Evolutionary conservation across 2,113 vertebrate genomes (phyloP), one percentile per base, ranked within the genome.

Genomic region (Sinocyclocheilus rhinocerous): DNA sequence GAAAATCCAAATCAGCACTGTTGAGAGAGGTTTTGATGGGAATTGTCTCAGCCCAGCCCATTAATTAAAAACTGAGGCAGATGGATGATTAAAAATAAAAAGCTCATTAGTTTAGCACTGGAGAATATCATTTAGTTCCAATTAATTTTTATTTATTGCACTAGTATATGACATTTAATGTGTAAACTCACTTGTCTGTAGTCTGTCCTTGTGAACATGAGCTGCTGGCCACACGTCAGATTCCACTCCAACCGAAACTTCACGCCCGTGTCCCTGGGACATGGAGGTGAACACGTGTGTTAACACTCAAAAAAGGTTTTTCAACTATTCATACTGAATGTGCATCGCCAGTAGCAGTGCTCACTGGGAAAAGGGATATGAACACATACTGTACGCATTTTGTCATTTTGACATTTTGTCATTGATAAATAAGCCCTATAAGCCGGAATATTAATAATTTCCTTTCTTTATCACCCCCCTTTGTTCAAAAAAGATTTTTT

Each of bases 401-500:
- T 70, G 63, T 82, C 45, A 70, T 67, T 82, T 52, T 81, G 78
- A 81, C 57, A 36, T 79, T 61, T 73, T 89, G 88, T 70, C 82
- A 77, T 84, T 89, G 81, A 67, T 89, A 69, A 63, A 86, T 81
- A 81, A 76, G 67, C 36, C 18, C 59, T 63, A 63, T 50, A 50
- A 81, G 57, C 45, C 18, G 26, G 75, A 76, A 76, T 52, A 81
- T 81, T 26, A 81, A 77, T 81, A 6, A 73, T 76, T 81, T 59
- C 65, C 80, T 52, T 55, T 70, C 65, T 84, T 86, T 76, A 76
- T 81, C 81, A 83, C 29, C 45, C 76, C 52, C 18, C 3, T 59
- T 20, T 85, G 77, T 84, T 76, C 78, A 89, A 84, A 87, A 83
- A 89, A 83, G 77, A 87, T 84, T 84, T 89, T 48, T 83, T 48